Percentiles rank a stretch among this genome's conserved stretches.
phyloP scores from a whole-genome alignment of 2,888 invertebrate species.

The Melikaiella ostensackeni region DNA sequence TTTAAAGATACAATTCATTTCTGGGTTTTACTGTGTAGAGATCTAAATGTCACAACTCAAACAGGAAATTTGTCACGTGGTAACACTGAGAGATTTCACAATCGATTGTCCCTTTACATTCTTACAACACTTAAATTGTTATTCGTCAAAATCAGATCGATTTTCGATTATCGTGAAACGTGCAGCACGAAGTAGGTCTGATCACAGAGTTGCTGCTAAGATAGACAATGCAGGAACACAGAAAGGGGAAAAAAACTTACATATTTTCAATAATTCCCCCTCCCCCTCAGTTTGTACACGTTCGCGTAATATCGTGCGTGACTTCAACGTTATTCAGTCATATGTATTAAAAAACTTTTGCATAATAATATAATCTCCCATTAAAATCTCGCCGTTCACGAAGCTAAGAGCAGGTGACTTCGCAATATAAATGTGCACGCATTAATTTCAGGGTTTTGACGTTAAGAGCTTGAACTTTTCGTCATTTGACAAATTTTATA shows the following conservation, averaged over 20 bases:
- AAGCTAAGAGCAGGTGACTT: neutral
- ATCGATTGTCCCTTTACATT: neutral
- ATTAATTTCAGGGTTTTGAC: neutral
- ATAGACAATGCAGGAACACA: conserved; percentile 27
- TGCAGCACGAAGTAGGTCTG: conserved; percentile 23
- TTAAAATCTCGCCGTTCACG: neutral
- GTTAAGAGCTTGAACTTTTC: too few species aligned
- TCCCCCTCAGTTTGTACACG: neutral
- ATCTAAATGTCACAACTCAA: neutral
- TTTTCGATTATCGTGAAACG: conserved; percentile 32
- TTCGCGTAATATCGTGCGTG: conserved; percentile 40
- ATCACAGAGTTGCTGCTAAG: neutral
- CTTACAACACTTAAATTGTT: neutral
- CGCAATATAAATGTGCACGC: neutral
- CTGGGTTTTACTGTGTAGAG: too few species aligned
- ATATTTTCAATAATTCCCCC: conserved; percentile 10
- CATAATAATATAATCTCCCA: conserved; percentile 19
- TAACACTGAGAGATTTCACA: neutral
- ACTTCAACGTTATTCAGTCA: conserved; percentile 23
- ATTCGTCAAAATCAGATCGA: conserved; percentile 18
- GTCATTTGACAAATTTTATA: too few species aligned
- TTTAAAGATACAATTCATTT: too few species aligned
- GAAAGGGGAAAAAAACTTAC: conserved; percentile 7
- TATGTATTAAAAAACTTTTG: conserved; percentile 5
- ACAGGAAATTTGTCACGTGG: conserved; percentile 1